Conservation (phyloP, 2,888 invertebrate genomes). For the Acanthopleura granulata region DNA sequence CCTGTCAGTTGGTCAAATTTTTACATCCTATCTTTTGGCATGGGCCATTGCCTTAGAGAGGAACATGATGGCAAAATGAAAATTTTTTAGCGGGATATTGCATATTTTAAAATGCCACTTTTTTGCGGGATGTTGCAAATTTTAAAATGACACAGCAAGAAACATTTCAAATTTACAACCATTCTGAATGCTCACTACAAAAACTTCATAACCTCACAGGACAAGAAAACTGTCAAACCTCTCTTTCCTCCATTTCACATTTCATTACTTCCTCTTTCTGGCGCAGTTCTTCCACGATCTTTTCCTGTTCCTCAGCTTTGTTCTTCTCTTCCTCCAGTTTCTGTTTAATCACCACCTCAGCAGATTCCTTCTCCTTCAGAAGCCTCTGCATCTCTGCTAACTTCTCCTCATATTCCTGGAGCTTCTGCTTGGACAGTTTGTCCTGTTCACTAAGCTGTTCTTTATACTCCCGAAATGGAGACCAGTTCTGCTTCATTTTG, state of each 20-base stretch:
- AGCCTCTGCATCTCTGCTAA: slow-evolving; percentile 43
- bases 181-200: too few species aligned
- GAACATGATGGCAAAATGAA: too few species aligned
- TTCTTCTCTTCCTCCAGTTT: slow-evolving; percentile 47
- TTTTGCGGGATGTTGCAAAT: too few species aligned
- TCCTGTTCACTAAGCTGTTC: slow-evolving; percentile 41
- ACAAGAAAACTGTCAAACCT: slow-evolving; percentile 17
- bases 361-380: slow-evolving; percentile 43
- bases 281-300: slow-evolving; percentile 26
- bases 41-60: too few species aligned
- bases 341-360: slow-evolving; percentile 41
- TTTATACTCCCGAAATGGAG: slow-evolving; percentile 40
- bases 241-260: slow-evolving; percentile 26
- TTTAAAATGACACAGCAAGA: too few species aligned
- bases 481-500: slow-evolving; percentile 10
- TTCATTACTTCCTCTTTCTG: slow-evolving; percentile 23
- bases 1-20: too few species aligned
- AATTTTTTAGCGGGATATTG: too few species aligned
- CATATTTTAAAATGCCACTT: too few species aligned
- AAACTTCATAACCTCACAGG: too few species aligned
- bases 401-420: slow-evolving; percentile 45
- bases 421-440: slow-evolving; percentile 33
- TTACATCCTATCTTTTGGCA: too few species aligned
- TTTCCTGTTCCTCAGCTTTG: slow-evolving; percentile 34
- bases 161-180: too few species aligned